phyloP scores from a whole-genome alignment of 2,113 vertebrate species.

The Laticauda laticaudata region DNA sequence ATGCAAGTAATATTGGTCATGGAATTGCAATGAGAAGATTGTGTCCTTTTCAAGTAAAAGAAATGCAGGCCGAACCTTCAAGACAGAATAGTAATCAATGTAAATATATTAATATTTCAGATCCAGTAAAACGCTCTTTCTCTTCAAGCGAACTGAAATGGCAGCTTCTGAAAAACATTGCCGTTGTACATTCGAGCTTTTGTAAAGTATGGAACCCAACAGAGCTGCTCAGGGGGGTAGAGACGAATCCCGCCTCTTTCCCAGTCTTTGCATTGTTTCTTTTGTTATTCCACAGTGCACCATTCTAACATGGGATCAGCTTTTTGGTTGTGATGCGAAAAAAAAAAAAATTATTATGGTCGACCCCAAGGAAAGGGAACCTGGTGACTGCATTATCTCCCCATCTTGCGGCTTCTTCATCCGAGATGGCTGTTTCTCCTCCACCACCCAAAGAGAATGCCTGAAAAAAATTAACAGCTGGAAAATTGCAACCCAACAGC shows the following conservation, averaged over 20 bases:
- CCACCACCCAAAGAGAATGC: background rate
- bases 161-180: background rate
- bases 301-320: background rate
- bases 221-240: conserved; percentile 12
- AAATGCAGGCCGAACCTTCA: background rate
- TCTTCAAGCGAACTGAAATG: conserved; percentile 61
- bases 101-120: background rate
- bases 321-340: background rate
- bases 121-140: conserved; percentile 43
- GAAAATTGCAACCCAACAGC: too few species aligned
- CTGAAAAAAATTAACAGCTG: background rate
- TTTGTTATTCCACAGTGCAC: conserved; percentile 18
- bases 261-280: conserved; percentile 1
- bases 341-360: too few species aligned
- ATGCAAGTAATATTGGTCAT: too few species aligned
- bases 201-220: conserved; percentile 52
- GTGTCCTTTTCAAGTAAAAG: background rate
- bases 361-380: too few species aligned
- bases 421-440: background rate
- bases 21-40: background rate
- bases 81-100: background rate
- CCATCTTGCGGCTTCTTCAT: background rate
- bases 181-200: conserved; percentile 51
- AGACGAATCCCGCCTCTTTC: background rate
- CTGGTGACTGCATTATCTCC: background rate